Percentiles rank a stretch among this genome's conserved stretches.
Conservation (phyloP, 2,888 invertebrate species). For the Mythimna vitellina region DNA sequence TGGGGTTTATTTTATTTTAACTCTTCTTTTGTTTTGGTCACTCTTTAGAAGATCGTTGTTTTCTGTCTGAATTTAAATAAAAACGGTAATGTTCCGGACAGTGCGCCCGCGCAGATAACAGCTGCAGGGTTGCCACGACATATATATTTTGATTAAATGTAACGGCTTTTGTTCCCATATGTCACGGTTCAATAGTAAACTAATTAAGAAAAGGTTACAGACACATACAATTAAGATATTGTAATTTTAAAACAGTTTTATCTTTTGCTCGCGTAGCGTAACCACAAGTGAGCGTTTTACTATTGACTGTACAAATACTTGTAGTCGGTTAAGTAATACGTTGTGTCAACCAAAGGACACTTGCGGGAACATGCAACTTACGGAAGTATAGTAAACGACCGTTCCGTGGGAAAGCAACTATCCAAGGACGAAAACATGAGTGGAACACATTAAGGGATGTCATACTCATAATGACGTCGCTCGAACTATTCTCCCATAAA, state of each 20-base stretch:
- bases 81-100: constrained; percentile 88
- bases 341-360: constrained; percentile 69
- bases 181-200: constrained; percentile 56
- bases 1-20: constrained; percentile 39
- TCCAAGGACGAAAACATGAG: constrained; percentile 68
- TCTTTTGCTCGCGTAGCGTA: constrained; percentile 29
- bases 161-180: constrained; percentile 63
- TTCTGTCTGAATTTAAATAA: constrained; percentile 82
- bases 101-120: constrained; percentile 79
- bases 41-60: constrained; percentile 65
- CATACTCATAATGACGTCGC: constrained; percentile 60
- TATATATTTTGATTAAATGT: constrained; percentile 65
- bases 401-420: constrained; percentile 78
- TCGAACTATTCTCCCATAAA: constrained; percentile 66
- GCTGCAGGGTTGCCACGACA: constrained; percentile 73
- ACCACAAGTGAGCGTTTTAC: constrained; percentile 24
- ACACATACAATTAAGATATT: constrained; percentile 14
- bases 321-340: constrained; percentile 52
- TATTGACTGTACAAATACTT: constrained; percentile 59
- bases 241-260: constrained; percentile 30
- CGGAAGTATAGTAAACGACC: constrained; percentile 78
- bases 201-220: constrained; percentile 40
- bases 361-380: constrained; percentile 67
- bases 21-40: constrained; percentile 54
- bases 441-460: constrained; percentile 65